These are phyloP conservation scores for Esperia sulphurella DNA, from an alignment of 2,888 invertebrate species.

Conservation along the genomic window DNA sequence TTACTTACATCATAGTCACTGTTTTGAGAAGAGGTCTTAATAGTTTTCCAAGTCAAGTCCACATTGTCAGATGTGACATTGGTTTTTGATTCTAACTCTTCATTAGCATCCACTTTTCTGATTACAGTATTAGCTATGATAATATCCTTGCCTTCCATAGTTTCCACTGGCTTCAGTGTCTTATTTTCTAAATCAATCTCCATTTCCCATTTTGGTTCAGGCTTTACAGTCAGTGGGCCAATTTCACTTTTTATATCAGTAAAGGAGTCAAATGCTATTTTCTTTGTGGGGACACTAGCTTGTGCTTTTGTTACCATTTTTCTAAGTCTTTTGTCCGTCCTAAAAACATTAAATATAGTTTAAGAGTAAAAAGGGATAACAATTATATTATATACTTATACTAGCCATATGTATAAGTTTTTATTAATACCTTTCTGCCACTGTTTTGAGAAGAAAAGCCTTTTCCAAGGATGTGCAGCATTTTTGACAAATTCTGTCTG, in stretches of 20 bases:
- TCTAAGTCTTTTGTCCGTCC: conserved; percentile 63
- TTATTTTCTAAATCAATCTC: conserved; percentile 51
- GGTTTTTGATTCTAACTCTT: conserved; percentile 25
- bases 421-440: conserved; percentile 61
- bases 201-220: conserved; percentile 70
- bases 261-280: conserved; percentile 70
- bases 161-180: conserved; percentile 37
- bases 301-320: conserved; percentile 43
- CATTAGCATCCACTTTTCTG: conserved; percentile 61
- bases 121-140: conserved; percentile 71
- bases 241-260: conserved; percentile 73
- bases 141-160: conserved; percentile 56
- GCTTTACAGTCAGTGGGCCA: conserved; percentile 55
- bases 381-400: not conserved
- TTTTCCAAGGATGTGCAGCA: conserved; percentile 68
- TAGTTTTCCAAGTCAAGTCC: conserved; percentile 51
- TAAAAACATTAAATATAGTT: conserved; percentile 16
- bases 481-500: conserved; percentile 67
- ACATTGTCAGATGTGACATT: conserved; percentile 30
- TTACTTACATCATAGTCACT: conserved; percentile 51
- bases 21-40: conserved; percentile 23
- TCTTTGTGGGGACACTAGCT: conserved; percentile 54
- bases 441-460: conserved; percentile 67
- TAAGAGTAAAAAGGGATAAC: too few relatives aligned
- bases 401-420: not conserved